phyloP scores from a whole-genome alignment of 2,888 invertebrate species.

The Atherix ibis region DNA sequence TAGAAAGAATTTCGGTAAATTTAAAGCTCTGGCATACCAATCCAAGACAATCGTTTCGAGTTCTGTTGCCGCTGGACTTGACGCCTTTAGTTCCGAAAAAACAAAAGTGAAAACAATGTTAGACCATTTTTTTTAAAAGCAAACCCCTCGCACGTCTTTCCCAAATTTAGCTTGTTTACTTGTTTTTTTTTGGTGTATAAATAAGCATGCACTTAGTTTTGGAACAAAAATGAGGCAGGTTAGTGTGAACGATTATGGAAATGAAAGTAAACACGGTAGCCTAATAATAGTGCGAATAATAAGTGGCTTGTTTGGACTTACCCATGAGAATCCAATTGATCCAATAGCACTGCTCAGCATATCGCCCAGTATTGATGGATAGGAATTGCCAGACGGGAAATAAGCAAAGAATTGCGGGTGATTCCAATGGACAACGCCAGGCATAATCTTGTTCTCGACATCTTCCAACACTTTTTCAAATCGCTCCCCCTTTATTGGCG shows the following conservation, averaged over 20 bases:
- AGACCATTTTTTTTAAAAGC: no score
- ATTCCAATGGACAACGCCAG: conserved; percentile 81
- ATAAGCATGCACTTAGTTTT: no score
- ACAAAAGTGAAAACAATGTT: no score
- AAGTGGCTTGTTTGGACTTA: conserved; percentile 31
- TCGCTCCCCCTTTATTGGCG: conserved; percentile 54
- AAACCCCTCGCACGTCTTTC: no score
- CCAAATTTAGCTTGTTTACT: background rate
- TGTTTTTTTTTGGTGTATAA: background rate
- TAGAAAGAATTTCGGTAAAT: conserved; percentile 52
- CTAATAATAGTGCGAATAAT: no score
- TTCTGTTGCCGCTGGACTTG: conserved; percentile 75
- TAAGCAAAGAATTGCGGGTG: conserved; percentile 89
- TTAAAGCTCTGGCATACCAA: conserved; percentile 64
- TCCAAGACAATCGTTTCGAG: conserved; percentile 68
- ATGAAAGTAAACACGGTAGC: no score
- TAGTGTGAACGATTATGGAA: no score
- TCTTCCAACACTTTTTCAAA: conserved; percentile 65
- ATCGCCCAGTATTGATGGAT: conserved; percentile 78
- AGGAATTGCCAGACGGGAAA: conserved; percentile 84
- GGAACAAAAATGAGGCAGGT: no score
- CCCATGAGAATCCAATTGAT: conserved; percentile 88
- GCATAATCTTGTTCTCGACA: conserved; percentile 63
- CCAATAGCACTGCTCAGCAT: conserved; percentile 80
- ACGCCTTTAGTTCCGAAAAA: conserved; percentile 51